These are phyloP conservation scores for Aplochiton taeniatus DNA, from an alignment of 2,797 vertebrate species.

Conservation along the genomic window DNA sequence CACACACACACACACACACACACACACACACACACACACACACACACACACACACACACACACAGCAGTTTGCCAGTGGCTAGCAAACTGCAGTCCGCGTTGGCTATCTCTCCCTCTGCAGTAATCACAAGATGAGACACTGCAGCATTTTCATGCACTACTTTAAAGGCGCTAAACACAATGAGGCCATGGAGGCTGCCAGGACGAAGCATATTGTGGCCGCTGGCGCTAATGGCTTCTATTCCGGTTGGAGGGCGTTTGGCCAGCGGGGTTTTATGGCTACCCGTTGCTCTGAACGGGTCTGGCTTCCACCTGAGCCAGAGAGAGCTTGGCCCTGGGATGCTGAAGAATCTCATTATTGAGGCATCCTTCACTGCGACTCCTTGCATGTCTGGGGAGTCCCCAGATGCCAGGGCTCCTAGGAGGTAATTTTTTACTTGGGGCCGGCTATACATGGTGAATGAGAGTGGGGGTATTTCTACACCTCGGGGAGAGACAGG, in stretches of 20 bases:
- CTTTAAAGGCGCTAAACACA: conserved; percentile 45
- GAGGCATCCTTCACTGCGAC: conserved; percentile 48
- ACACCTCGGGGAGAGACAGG: conserved; percentile 1
- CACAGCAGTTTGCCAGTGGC: conserved; percentile 59
- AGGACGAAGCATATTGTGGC: conserved; percentile 27
- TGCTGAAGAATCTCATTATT: conserved; percentile 46
- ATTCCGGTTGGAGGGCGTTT: conserved; percentile 22
- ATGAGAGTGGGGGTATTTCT: conserved; percentile 17
- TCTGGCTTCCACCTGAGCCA: conserved; percentile 13
- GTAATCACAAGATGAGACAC: conserved; percentile 52
- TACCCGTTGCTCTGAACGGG: conserved; percentile 31
- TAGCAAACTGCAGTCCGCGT: conserved; percentile 60
- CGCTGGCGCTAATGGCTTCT: conserved; percentile 18
- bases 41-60: conserved; percentile 23
- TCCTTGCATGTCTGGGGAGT: conserved; percentile 43
- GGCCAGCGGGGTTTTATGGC: neutral
- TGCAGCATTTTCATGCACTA: conserved; percentile 60
- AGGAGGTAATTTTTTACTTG: conserved; percentile 34
- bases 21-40: conserved; percentile 8
- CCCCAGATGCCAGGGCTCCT: conserved; percentile 37
- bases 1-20: conserved; percentile 10
- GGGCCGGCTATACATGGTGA: conserved; percentile 29
- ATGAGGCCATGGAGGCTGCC: conserved; percentile 44
- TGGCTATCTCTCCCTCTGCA: conserved; percentile 59
- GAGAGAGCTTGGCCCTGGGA: conserved; percentile 14